These are phyloP conservation scores for Melieria crassipennis DNA, from an alignment of 2,888 invertebrate genomes.

Conservation along the genomic window DNA sequence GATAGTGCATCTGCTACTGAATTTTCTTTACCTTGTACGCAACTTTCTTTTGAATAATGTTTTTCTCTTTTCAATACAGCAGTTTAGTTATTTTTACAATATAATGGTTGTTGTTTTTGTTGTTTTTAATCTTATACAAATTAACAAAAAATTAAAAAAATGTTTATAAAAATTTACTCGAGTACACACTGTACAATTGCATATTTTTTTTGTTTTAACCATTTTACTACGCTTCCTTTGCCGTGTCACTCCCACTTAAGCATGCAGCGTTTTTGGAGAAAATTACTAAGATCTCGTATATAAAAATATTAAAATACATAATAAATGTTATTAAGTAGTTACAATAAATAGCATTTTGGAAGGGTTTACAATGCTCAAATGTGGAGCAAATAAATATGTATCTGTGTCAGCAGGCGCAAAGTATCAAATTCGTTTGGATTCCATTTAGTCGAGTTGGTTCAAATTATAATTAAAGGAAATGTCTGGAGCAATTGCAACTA, in stretches of 20 bases:
- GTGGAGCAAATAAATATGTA: conserved; percentile 25
- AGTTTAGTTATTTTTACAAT: conserved; percentile 20
- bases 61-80: conserved; percentile 25
- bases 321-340: conserved; percentile 36
- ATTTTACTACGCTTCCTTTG: background rate
- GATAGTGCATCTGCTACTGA: background rate
- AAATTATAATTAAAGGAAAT: conserved; percentile 15
- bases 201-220: background rate
- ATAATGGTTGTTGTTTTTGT: conserved; percentile 11
- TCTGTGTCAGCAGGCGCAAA: background rate
- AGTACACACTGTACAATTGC: conserved; percentile 22
- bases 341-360: conserved; percentile 30
- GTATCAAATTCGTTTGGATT: conserved; percentile 13
- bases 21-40: conserved; percentile 38
- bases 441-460: background rate
- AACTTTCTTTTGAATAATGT: conserved; percentile 22
- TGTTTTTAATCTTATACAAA: conserved; percentile 30
- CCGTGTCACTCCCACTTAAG: background rate
- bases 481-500: conserved; percentile 42
- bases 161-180: conserved; percentile 32
- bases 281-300: conserved; percentile 28
- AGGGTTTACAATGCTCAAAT: conserved; percentile 11
- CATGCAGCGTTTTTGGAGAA: conserved; percentile 10
- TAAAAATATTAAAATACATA: conserved; percentile 37
- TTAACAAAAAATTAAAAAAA: conserved; percentile 33